These are phyloP conservation scores for Thereva nobilitata DNA, from an alignment of 2,888 invertebrate genomes.

Conservation along the genomic window DNA sequence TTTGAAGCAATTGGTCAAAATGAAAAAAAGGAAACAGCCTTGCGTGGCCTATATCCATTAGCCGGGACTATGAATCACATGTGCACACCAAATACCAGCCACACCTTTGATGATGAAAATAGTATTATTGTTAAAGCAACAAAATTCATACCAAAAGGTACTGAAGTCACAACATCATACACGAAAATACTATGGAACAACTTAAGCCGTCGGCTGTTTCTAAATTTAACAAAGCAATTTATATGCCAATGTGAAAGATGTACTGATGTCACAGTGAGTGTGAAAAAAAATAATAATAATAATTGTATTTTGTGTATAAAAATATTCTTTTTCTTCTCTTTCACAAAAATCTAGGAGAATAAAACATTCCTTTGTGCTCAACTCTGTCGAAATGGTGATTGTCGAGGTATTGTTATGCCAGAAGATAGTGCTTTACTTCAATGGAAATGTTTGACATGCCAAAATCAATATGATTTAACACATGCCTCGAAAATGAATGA, in stretches of 20 bases:
- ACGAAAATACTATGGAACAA: conserved; percentile 75
- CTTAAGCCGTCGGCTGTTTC: conserved; percentile 66
- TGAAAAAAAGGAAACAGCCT: conserved; percentile 54
- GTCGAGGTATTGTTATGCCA: conserved; percentile 59
- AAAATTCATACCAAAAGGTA: conserved; percentile 66
- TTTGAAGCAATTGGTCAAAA: conserved; percentile 55
- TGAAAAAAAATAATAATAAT: background rate
- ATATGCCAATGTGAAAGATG: conserved; percentile 71
- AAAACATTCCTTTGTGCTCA: conserved; percentile 54
- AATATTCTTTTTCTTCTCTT: conserved; percentile 56
- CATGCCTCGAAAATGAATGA: conserved; percentile 56
- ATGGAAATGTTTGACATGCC: conserved; percentile 71
- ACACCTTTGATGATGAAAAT: conserved; percentile 66
- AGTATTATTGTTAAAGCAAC: conserved; percentile 67
- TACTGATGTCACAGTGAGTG: conserved; percentile 68
- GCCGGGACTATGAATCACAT: conserved; percentile 74
- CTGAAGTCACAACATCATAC: conserved; percentile 70
- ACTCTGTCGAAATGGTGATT: conserved; percentile 59
- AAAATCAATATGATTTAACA: conserved; percentile 50
- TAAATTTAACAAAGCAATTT: conserved; percentile 70
- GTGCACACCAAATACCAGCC: conserved; percentile 74
- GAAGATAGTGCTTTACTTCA: conserved; percentile 66
- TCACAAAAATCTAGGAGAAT: conserved; percentile 54
- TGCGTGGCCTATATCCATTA: conserved; percentile 69
- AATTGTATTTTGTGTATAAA: background rate